These are phyloP conservation scores for Drosophila santomea DNA, from an alignment of 1,140 invertebrate genomes.

Conservation along the genomic window DNA sequence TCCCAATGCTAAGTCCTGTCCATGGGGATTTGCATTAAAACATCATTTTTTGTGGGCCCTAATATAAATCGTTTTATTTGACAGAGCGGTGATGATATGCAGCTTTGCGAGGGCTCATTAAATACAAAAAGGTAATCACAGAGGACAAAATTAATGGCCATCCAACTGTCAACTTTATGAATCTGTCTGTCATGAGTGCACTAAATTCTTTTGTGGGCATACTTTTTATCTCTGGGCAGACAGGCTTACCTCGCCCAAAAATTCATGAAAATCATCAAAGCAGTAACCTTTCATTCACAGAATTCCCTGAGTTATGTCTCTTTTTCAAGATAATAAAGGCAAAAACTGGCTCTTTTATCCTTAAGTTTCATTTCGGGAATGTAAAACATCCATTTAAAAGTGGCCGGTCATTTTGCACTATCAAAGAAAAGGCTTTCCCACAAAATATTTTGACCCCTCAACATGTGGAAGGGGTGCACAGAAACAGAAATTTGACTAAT, in stretches of 20 bases:
- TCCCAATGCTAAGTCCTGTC: conserved; percentile 11
- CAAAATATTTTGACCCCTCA: conserved; percentile 15
- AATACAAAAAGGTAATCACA: conserved; percentile 49
- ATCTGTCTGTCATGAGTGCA: conserved; percentile 30
- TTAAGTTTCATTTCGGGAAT: conserved; percentile 6
- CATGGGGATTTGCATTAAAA: conserved; percentile 49
- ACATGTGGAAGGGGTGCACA: conserved; percentile 1
- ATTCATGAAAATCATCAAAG: conserved; percentile 59
- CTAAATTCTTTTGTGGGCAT: conserved; percentile 25
- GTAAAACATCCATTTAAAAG: conserved; percentile 15
- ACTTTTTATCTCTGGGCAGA: conserved; percentile 28
- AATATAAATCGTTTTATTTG: conserved; percentile 37
- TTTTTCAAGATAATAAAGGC: conserved; percentile 11
- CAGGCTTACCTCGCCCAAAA: conserved; percentile 8
- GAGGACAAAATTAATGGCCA: conserved; percentile 40
- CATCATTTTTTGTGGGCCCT: conserved; percentile 30
- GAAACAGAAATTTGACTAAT: conserved; percentile 58
- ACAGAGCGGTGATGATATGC: conserved; percentile 37
- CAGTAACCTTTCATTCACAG: conserved; percentile 31
- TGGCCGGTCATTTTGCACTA: conserved; percentile 26
- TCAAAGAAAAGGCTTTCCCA: conserved; percentile 16
- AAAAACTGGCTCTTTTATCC: conserved; percentile 9
- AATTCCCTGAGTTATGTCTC: conserved; percentile 19
- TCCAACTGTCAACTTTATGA: conserved; percentile 51
- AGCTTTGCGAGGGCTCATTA: conserved; percentile 40